These are phyloP conservation scores for Eudasyphora cyanicolor DNA, from an alignment of 2,888 invertebrate genomes.

Conservation along the genomic window DNA sequence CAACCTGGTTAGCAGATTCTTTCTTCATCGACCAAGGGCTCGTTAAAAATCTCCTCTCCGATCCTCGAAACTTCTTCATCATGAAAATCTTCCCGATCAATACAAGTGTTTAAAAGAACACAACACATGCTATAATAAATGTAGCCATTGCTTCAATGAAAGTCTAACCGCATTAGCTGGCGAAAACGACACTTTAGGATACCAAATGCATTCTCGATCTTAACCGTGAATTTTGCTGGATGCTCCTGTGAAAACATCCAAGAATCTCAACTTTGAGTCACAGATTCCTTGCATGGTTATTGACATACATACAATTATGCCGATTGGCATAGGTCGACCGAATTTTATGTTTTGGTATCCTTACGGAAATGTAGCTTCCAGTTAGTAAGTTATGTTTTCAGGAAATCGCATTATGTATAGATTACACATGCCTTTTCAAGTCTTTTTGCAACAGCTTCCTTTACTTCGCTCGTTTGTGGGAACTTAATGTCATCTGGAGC, in stretches of 20 bases:
- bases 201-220: neutral
- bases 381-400: neutral
- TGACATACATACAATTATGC: too few species aligned
- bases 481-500: too few species aligned
- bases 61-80: neutral
- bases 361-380: slow-evolving; percentile 63
- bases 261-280: too few species aligned
- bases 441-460: slow-evolving; percentile 12
- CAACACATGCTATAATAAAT: too few species aligned
- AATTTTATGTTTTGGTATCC: slow-evolving; percentile 69
- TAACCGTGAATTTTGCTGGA: slow-evolving; percentile 67
- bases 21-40: neutral
- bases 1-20: neutral
- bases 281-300: too few species aligned
- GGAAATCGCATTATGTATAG: neutral
- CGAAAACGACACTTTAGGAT: slow-evolving; percentile 2
- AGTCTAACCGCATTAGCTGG: slow-evolving; percentile 15
- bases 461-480: too few species aligned
- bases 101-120: slow-evolving; percentile 22
- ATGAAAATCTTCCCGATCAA: neutral
- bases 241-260: too few species aligned
- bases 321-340: too few species aligned
- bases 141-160: slow-evolving; percentile 22
- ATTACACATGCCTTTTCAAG: slow-evolving; percentile 18
- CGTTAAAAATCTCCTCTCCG: neutral